phyloP scores from a whole-genome alignment of 2,888 invertebrate species.

The Eurytoma adleriae region DNA sequence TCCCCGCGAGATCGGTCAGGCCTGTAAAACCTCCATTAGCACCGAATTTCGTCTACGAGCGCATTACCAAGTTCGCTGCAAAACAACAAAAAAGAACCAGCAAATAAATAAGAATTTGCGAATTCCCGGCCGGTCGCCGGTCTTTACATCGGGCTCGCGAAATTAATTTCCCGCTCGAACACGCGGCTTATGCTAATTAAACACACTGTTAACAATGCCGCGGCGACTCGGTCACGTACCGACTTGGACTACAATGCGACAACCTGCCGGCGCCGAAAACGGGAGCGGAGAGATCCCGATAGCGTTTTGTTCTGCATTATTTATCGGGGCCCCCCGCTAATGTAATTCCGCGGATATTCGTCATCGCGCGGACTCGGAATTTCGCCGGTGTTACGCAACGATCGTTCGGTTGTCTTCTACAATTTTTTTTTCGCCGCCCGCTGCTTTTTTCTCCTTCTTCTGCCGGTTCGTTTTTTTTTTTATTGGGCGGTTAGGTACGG shows the following conservation, averaged over 20 bases:
- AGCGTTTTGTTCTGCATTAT: slow-evolving; percentile 19
- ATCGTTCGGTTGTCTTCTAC: background rate
- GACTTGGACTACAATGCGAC: background rate
- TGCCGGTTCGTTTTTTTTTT: too few species aligned
- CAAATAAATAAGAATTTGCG: too few species aligned
- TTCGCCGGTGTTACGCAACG: background rate
- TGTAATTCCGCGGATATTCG: slow-evolving; percentile 12
- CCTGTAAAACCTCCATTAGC: too few species aligned
- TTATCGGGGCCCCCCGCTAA: background rate
- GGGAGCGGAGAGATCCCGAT: background rate
- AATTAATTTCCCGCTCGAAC: too few species aligned
- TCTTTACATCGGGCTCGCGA: too few species aligned
- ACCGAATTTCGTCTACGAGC: too few species aligned
- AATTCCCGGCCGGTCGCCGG: too few species aligned
- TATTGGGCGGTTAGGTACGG: too few species aligned
- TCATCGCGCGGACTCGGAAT: slow-evolving; percentile 8
- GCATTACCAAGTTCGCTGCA: too few species aligned
- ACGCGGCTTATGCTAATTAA: slow-evolving; percentile 2
- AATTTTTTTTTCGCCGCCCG: background rate
- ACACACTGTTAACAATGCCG: slow-evolving; percentile 4
- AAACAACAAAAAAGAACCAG: too few species aligned
- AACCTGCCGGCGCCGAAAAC: slow-evolving; percentile 6
- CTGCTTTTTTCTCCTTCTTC: background rate
- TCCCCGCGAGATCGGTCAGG: too few species aligned
- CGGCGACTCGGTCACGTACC: background rate